Percentiles rank a stretch among this genome's conserved stretches.
Conservation (phyloP, 2,888 invertebrate species). For the Tillus elongatus region DNA sequence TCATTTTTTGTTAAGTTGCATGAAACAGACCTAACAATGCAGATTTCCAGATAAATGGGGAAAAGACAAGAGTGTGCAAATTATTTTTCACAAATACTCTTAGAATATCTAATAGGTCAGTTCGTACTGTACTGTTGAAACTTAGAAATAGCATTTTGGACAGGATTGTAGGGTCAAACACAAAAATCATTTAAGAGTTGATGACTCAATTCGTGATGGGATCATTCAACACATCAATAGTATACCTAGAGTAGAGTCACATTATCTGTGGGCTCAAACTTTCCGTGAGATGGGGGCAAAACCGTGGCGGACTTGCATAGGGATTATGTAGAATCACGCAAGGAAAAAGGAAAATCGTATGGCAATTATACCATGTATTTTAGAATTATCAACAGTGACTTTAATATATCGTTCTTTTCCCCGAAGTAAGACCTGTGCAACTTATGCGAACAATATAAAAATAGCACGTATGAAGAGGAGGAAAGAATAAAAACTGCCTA, state of each 20-base stretch:
- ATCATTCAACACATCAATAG: no score
- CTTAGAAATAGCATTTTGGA: constrained; percentile 14
- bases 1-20: no score
- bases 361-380: constrained; percentile 16
- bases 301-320: constrained; percentile 21
- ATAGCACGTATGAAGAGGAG: constrained; percentile 12
- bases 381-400: constrained; percentile 18
- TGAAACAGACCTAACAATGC: constrained; percentile 16
- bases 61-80: constrained; percentile 16
- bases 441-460: constrained; percentile 15
- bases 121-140: constrained; percentile 18
- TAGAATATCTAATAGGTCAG: constrained; percentile 15
- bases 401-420: constrained; percentile 19
- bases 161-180: constrained; percentile 23
- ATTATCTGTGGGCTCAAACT: constrained; percentile 21
- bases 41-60: constrained; percentile 14
- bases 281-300: constrained; percentile 22
- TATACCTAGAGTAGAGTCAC: constrained; percentile 24
- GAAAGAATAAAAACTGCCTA: constrained; percentile 14
- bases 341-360: constrained; percentile 13
- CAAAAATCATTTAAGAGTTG: constrained; percentile 19
- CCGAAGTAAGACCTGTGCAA: constrained; percentile 20
- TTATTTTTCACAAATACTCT: constrained; percentile 17
- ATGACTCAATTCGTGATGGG: constrained; percentile 16
- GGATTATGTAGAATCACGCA: constrained; percentile 20